These are phyloP conservation scores for Strix uralensis DNA, from an alignment of 2,113 vertebrate genomes.

Conservation along the genomic window DNA sequence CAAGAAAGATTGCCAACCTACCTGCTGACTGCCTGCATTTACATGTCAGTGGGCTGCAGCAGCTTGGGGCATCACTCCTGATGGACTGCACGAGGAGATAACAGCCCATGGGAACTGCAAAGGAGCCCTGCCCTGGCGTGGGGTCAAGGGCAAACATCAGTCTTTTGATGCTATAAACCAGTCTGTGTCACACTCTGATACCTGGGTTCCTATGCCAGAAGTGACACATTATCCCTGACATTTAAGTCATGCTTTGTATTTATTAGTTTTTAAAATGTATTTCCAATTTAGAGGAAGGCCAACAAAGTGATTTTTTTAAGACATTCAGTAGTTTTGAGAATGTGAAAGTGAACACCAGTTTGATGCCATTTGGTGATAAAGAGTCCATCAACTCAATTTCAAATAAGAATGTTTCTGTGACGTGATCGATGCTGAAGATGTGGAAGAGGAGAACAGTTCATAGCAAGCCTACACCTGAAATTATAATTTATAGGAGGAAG, in stretches of 20 bases:
- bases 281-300: not conserved
- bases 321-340: not conserved
- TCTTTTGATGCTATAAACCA: not conserved
- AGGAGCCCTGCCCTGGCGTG: not conserved
- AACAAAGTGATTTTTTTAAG: not conserved
- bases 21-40: rapidly evolving
- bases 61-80: not conserved
- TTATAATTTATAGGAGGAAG: rapidly evolving
- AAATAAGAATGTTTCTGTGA: not conserved
- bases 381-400: not conserved
- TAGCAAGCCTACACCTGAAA: not conserved
- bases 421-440: not conserved
- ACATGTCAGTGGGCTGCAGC: not conserved
- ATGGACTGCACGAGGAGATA: not conserved
- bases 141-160: rapidly evolving
- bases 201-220: not conserved
- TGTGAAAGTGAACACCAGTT: not conserved
- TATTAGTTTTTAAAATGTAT: not conserved
- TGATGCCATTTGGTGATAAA: not conserved
- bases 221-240: not conserved
- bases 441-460: not conserved
- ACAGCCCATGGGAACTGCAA: not conserved
- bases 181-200: too few species aligned
- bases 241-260: not conserved
- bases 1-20: not conserved